These are phyloP conservation scores for Platysteira castanea DNA, from an alignment of 2,113 vertebrate species.

Conservation along the genomic window DNA sequence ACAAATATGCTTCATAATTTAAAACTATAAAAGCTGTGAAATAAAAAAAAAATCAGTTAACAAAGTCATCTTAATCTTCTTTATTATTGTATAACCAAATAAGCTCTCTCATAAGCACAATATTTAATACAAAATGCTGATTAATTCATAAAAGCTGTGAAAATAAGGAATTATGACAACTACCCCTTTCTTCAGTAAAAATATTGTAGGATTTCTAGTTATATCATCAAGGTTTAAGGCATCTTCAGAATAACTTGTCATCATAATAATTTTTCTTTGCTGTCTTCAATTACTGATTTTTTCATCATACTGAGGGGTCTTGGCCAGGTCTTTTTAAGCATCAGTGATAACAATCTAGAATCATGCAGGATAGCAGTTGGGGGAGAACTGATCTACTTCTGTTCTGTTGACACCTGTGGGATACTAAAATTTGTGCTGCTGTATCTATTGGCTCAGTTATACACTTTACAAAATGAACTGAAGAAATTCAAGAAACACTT, in stretches of 20 bases:
- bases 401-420: not conserved
- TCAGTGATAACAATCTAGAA: not conserved
- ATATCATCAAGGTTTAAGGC: not conserved
- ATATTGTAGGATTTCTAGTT: not conserved
- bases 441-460: not conserved
- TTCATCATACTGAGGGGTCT: not conserved
- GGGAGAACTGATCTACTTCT: not conserved
- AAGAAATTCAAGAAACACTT: not conserved
- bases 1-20: not conserved
- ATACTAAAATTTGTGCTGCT: not conserved
- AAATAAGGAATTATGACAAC: not conserved
- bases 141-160: not conserved
- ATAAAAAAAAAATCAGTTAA: not conserved
- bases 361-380: accelerated
- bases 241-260: not conserved
- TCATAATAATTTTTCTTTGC: not conserved
- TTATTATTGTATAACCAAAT: not conserved
- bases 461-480: not conserved
- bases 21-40: not conserved
- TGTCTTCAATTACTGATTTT: not conserved
- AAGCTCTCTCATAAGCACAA: not conserved
- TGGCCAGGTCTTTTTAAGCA: not conserved
- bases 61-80: not conserved
- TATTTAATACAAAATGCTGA: not conserved
- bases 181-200: not conserved